phyloP scores from a whole-genome alignment of 2,888 invertebrate species.

The Celastrina argiolus region DNA sequence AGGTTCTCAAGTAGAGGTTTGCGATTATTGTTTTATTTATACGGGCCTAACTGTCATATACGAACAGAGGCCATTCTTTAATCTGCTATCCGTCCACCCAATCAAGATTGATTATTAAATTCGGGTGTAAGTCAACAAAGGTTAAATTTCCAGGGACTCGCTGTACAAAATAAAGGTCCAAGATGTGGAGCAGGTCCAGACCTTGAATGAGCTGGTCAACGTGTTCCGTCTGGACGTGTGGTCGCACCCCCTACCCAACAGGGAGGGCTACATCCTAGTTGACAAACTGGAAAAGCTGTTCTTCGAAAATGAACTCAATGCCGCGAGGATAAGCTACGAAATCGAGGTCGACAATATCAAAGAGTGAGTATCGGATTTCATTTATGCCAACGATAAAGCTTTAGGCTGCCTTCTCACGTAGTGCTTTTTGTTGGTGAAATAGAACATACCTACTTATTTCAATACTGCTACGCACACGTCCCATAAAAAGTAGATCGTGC shows the following conservation, averaged over 20 bases:
- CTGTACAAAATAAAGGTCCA: conserved; percentile 39
- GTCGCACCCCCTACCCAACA: conserved; percentile 40
- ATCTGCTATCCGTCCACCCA: no score
- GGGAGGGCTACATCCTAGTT: conserved; percentile 43
- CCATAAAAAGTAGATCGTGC: no score
- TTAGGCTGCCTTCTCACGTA: no score
- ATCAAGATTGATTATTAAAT: no score
- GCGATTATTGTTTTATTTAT: no score
- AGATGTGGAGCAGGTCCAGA: conserved; percentile 34
- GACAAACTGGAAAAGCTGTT: conserved; percentile 39
- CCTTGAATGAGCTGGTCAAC: conserved; percentile 43
- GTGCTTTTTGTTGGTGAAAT: no score
- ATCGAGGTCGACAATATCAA: conserved; percentile 53
- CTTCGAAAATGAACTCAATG: conserved; percentile 46
- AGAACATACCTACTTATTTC: no score
- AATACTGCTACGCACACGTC: no score
- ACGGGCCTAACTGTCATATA: no score
- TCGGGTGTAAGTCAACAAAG: not conserved
- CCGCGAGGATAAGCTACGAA: conserved; percentile 43
- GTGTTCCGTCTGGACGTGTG: conserved; percentile 47
- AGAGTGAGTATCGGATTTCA: conserved; percentile 44
- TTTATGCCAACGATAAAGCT: no score
- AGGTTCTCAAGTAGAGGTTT: no score
- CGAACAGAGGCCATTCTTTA: no score
- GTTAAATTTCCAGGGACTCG: conserved; percentile 39